Evolutionary conservation across 1,140 invertebrate genomes (phyloP).

Genomic region (Neodiprion fabricii): DNA sequence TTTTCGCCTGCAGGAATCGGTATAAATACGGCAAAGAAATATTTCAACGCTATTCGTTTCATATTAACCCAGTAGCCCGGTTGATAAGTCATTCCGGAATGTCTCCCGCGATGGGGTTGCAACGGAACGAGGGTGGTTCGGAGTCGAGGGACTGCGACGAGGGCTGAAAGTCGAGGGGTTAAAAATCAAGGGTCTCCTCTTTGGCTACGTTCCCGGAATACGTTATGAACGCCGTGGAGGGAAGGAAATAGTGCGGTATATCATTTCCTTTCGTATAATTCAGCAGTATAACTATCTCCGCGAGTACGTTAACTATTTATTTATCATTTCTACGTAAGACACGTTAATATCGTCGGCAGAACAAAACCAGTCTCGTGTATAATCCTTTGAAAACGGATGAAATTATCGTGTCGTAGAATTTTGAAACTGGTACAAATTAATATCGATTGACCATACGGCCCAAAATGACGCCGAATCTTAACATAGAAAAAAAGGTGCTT

Average conservation of each 20-base stretch:
- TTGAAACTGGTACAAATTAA: not conserved
- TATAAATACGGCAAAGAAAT: conserved; percentile 9
- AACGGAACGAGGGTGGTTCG: not conserved
- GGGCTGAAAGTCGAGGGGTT: not conserved
- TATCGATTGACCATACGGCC: too few relatives aligned
- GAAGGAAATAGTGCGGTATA: not conserved
- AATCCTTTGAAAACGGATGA: not conserved
- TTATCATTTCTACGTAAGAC: not conserved
- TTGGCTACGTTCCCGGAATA: conserved; percentile 8
- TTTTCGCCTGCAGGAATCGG: not conserved
- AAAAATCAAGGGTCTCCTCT: conserved; percentile 12
- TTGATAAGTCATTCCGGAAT: conserved; percentile 16
- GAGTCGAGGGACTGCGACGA: not conserved
- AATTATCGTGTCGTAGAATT: not conserved
- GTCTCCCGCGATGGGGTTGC: conserved; percentile 4
- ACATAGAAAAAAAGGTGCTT: not conserved
- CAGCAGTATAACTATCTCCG: not conserved
- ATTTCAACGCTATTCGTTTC: conserved; percentile 9
- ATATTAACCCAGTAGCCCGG: conserved; percentile 10
- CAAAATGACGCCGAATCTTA: not conserved
- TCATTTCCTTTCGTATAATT: conserved; percentile 3
- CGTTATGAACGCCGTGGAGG: not conserved
- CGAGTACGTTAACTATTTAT: not conserved
- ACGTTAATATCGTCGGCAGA: not conserved
- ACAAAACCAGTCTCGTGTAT: not conserved